phyloP scores from a whole-genome alignment of 2,113 vertebrate species.

The Ifrita kowaldi region DNA sequence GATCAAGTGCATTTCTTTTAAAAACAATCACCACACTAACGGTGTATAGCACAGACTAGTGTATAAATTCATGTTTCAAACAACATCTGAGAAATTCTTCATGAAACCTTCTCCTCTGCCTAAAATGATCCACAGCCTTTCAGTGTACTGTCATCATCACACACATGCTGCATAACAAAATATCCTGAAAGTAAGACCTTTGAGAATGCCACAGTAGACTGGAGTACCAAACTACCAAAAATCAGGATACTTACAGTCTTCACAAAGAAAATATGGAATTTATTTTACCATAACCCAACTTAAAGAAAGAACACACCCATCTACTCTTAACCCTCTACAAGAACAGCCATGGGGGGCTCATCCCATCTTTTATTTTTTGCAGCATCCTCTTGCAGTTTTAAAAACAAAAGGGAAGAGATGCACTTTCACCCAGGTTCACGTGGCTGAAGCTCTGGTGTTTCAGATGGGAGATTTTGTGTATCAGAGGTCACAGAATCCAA shows the following conservation, averaged over 20 bases:
- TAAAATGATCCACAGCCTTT: background rate
- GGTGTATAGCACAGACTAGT: background rate
- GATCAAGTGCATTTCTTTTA: background rate
- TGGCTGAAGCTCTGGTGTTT: background rate
- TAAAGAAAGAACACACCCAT: background rate
- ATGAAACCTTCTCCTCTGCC: background rate
- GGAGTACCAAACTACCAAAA: background rate
- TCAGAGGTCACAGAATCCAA: background rate
- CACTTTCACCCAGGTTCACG: background rate
- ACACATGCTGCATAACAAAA: rapidly evolving
- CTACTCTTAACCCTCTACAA: background rate
- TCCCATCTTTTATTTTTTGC: background rate
- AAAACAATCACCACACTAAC: background rate
- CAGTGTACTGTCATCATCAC: background rate
- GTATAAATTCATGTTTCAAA: background rate
- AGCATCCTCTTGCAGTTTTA: background rate
- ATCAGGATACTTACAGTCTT: background rate
- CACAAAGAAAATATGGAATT: background rate
- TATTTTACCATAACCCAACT: background rate
- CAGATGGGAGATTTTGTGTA: background rate
- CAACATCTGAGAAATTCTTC: background rate
- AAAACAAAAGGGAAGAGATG: background rate
- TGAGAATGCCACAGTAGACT: background rate
- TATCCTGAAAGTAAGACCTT: background rate
- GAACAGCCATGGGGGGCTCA: background rate